Percentiles rank a stretch among this genome's conserved stretches.
Conservation (phyloP, 2,797 vertebrate genomes). For the Gymnopithys bicolor region DNA sequence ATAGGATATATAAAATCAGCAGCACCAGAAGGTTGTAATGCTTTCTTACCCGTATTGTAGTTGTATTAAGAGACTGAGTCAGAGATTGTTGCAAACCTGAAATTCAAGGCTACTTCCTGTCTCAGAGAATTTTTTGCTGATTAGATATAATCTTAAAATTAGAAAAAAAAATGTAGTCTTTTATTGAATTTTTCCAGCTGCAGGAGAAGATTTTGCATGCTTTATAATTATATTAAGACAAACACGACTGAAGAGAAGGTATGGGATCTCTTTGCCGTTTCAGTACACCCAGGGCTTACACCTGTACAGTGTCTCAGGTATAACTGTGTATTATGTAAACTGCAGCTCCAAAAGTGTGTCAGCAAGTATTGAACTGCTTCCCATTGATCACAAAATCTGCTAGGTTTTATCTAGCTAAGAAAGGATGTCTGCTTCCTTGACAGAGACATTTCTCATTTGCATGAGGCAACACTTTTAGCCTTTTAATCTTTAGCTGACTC, state of each 20-base stretch:
- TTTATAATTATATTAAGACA: not conserved
- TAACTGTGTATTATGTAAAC: not conserved
- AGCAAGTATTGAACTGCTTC: not conserved
- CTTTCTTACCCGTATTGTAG: not conserved
- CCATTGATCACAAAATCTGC: not conserved
- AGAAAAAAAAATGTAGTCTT: not conserved
- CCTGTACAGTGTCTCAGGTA: not conserved
- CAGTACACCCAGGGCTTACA: not conserved
- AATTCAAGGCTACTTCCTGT: not conserved
- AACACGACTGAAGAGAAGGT: not conserved
- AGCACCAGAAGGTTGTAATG: not conserved
- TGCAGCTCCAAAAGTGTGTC: not conserved
- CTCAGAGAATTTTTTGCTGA: not conserved
- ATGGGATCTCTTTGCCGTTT: not conserved
- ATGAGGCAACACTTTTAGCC: not conserved
- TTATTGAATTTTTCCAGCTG: not conserved
- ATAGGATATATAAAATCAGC: not conserved
- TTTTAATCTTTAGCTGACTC: conserved; percentile 37
- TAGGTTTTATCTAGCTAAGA: not conserved
- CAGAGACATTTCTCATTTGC: not conserved
- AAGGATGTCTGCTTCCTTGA: not conserved
- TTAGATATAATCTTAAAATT: not conserved
- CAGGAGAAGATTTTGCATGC: not conserved
- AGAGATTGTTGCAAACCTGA: not conserved
- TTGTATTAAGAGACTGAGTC: not conserved